Evolutionary conservation across 2,888 invertebrate genomes (phyloP), one percentile per base, ranked within the genome.

Genomic region (Platypus cylindrus): DNA sequence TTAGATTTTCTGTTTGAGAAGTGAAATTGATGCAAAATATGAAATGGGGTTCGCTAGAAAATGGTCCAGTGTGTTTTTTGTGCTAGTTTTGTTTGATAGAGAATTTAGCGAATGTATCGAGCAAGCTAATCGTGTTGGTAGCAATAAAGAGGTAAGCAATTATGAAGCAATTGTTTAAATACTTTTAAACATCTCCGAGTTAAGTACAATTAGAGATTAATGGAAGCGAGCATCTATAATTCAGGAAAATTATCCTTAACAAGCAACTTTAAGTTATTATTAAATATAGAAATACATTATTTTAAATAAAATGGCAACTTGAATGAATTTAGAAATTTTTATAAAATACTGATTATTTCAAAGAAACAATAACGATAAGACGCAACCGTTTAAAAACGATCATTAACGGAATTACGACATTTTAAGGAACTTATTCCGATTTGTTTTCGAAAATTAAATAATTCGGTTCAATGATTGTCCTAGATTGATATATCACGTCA

Each of bases 1-100:
- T 51, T 47, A 51, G 45, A 52, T 53, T 52, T 56, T 50, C 41
- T 49, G 44, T 50, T 51, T 48, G 49, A 53, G 45, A 49, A 52
- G 51, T 49, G 37, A 38, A 37, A 47, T 50, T 13, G 14, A 55
- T 52, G 54, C 52, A 30, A 48, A 45, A 51, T 48, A 48, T 45
- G 49, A 45, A 38, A 54, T 55, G 57, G 55, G 49, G 46, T 50
- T 40, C 37, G 39, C 45, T 31, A 45, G 43, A 40, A 28, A 24
- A 27, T 34, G 41, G 43, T 46, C 41, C 18, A 24, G 41, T 45
- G 46, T 36, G 31, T 29, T 46, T 30, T 28, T 46, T 23, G 40
- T 45, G 35, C 17, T 42, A 27, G 28, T 29, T 13, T 29, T 32
- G 24, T 12, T 5, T 11, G 25, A 27, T 12, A 17, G 33, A n/a